Conservation (phyloP, 2,113 vertebrate species). For the Xyliphius kryptos region DNA sequence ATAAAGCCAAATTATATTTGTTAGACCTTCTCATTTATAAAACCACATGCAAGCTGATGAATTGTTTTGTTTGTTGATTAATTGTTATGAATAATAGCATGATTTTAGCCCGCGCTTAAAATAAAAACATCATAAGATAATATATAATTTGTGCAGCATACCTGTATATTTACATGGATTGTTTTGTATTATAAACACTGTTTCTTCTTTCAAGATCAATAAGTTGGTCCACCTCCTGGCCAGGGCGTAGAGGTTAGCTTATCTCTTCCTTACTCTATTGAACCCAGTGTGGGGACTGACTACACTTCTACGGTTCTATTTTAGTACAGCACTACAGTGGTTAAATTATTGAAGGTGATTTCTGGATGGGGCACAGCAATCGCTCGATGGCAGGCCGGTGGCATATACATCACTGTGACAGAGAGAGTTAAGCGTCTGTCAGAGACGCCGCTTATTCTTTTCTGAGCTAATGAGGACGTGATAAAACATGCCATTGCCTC, state of each 20-base stretch:
- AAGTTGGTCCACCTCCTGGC: constrained; percentile 1
- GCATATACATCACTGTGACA: constrained; percentile 11
- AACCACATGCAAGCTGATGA: too few species aligned
- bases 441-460: constrained; percentile 4
- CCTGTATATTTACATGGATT: constrained; percentile 7
- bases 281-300: neutral
- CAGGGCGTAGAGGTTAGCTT: constrained; percentile 1
- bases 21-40: too few species aligned
- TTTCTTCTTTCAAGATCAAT: constrained; percentile 16
- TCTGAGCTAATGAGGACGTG: constrained; percentile 29
- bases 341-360: constrained; percentile 24
- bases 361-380: constrained; percentile 1
- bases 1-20: too few species aligned
- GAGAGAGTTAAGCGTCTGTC: constrained; percentile 16
- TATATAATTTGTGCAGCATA: too few species aligned
- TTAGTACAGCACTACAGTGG: neutral
- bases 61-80: too few species aligned
- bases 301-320: neutral
- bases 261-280: neutral
- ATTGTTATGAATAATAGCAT: too few species aligned
- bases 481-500: constrained; percentile 17
- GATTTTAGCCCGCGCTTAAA: too few species aligned
- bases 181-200: constrained; percentile 3
- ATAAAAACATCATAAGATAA: too few species aligned
- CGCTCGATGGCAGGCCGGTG: constrained; percentile 11